Base-by-base conservation (phyloP, 2,888 invertebrate species). In the Phortica okadai region DNA sequence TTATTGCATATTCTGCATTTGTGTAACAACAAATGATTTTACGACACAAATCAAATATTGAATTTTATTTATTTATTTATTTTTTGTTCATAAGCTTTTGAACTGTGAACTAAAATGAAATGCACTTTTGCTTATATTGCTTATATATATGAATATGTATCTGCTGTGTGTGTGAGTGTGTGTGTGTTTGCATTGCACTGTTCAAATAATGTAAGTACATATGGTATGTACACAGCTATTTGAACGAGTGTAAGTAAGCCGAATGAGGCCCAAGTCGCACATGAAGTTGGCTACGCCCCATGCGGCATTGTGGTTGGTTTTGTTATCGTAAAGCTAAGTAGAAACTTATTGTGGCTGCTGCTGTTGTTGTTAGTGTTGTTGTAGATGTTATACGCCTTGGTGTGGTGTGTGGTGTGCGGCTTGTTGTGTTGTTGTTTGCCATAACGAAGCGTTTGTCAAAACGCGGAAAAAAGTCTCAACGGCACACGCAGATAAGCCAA, bases 381-480 rank as follows among this genome's bases (percentile, higher is more conserved):
- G 67, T 21, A 56, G 77, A 72, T 62, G 59, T 25, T 25, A 41
- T 64, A 16, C 64, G 73, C 33, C 79, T 56, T 75, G 79, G 75
- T 78, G 78, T 69, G 74, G 74, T 42, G 42, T 33, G 25, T 69
- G 79, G 74, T 78, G 75, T 78, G 72, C 74, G 73, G 74, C 44
- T 44, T 41, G 58, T 69, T 50, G 74, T 78, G 78, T 74, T 66
- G 56, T 69, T 74, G 54, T 45, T 79, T 75, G 75, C 58, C 79
- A 76, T 70, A 76, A 76, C 73, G 75, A 78, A 67, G 25, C 67
- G 67, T n/a, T n/a, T 67, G n/a, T 79, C 79, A 78, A 75, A 69
- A 78, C 64, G 72, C 64, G 75, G 25, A 73, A 72, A 33, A 58
- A 75, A 73, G 79, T 75, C 62, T 73, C 69, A 79, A 41, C 69